These are phyloP conservation scores for Plemyria rubiginata DNA, from an alignment of 2,888 invertebrate genomes.

Conservation along the genomic window DNA sequence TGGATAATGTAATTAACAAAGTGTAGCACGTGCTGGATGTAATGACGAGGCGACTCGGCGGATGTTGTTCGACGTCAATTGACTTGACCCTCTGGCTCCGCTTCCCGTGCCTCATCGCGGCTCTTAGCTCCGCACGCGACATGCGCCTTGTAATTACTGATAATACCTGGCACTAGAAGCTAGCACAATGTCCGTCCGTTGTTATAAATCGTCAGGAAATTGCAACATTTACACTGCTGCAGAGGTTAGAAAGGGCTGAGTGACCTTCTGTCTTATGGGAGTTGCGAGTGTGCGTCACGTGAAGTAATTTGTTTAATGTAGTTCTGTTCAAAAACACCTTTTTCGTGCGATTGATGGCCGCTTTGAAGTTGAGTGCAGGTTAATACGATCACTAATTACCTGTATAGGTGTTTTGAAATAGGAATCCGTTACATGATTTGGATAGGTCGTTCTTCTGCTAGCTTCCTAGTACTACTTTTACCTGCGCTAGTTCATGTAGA, in stretches of 20 bases:
- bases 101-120: constrained; percentile 65
- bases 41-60: constrained; percentile 63
- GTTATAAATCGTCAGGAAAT: constrained; percentile 38
- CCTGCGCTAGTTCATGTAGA: constrained; percentile 51
- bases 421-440: constrained; percentile 35
- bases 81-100: constrained; percentile 79
- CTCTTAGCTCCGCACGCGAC: constrained; percentile 59
- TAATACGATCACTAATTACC: background rate
- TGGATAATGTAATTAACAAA: constrained; percentile 50
- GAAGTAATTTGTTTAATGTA: constrained; percentile 26
- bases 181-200: constrained; percentile 23
- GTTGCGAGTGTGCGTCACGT: constrained; percentile 28
- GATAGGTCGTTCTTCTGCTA: constrained; percentile 38
- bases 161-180: constrained; percentile 25
- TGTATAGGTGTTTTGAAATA: constrained; percentile 11
- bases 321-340: constrained; percentile 14
- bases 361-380: constrained; percentile 10
- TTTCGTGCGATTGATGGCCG: constrained; percentile 5
- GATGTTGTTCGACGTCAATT: constrained; percentile 79
- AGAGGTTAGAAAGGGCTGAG: constrained; percentile 40
- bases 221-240: constrained; percentile 39
- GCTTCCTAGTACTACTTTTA: constrained; percentile 47
- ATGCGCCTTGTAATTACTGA: constrained; percentile 41
- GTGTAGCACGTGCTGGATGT: constrained; percentile 65
- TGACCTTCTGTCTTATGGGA: constrained; percentile 40